Evolutionary conservation across 2,113 vertebrate genomes (phyloP), one percentile per base, ranked within the genome.

Genomic region (Tangachromis dhanisi): DNA sequence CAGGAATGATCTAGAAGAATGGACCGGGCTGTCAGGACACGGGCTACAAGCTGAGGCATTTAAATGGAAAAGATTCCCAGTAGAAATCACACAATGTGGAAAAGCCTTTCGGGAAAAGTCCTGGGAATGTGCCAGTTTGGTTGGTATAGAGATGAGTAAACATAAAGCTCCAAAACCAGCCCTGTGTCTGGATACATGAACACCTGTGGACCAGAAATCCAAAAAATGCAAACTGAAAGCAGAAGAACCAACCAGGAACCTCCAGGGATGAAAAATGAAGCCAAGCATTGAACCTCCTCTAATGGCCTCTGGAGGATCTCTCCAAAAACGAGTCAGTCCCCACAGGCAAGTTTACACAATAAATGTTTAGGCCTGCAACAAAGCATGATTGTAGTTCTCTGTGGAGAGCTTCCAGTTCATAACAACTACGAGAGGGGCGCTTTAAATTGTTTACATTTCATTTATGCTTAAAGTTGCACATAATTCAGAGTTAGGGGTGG

Each of bases 211-310:
- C 33, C 63, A 68, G 19, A 13, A 13, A 66, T 66, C 61, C 3
- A 21, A 5, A 68, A 68, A 1, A 21, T 1, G 0, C 63, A 68
- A 68, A 68, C 33, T 40, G 63, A 68, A 68, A 68, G 19, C 35
- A 68, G 35, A 1, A 40, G 7, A 68, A 68, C 63, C 35, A 68
- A 14, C 0, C 63, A 40, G 63, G 19, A 68, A 68, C 63, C 33
- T 68, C 2, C 63, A 68, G 33, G 63, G 2, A 24, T 73, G 66
- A 47, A 17, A 47, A 47, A 47, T 76, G 1, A 47, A 76, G 40
- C 24, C 1, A 17, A 0, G 42, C 19, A 0, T 45, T 19, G 40
- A 17, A 12, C 14, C 3, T 12, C 71, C 1, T 10, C 8, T 1
- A 73, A 16, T 0, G 4, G 12, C 66, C 8, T 47, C 14, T 47